These are phyloP conservation scores for Caradrina clavipalpis DNA, from an alignment of 2,888 invertebrate species.

Conservation along the genomic window DNA sequence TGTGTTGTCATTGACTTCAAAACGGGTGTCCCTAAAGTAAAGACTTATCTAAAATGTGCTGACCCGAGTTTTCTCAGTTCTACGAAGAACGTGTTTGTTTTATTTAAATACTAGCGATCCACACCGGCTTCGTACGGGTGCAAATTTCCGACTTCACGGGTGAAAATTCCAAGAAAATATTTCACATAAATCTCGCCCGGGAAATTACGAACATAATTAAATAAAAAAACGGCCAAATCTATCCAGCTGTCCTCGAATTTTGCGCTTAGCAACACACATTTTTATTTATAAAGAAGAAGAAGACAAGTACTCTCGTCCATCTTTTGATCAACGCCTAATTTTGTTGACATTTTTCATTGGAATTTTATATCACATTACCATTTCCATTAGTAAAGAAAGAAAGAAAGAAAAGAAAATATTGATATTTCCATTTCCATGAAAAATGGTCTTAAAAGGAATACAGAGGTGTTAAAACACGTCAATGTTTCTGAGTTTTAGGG, in stretches of 20 bases:
- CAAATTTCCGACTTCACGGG: no score
- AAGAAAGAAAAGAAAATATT: no score
- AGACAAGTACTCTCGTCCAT: background rate
- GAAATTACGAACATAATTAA: no score
- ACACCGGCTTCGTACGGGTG: no score
- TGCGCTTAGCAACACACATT: no score
- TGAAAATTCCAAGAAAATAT: no score
- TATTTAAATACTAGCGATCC: background rate
- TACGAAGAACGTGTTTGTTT: slow-evolving; percentile 10
- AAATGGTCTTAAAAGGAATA: background rate
- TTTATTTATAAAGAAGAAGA: no score
- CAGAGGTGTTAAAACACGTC: background rate
- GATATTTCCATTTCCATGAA: background rate
- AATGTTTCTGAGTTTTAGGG: background rate
- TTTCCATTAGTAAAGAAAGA: background rate
- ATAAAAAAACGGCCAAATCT: no score
- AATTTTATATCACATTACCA: no score
- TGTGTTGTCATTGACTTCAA: background rate
- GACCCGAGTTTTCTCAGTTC: background rate
- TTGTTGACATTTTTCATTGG: background rate
- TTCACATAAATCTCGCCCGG: no score
- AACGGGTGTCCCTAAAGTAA: background rate
- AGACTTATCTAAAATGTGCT: background rate
- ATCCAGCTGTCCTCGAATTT: no score
- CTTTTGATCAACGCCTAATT: slow-evolving; percentile 4